phyloP scores from a whole-genome alignment of 2,797 vertebrate species.

The Phoebastria nigripes region DNA sequence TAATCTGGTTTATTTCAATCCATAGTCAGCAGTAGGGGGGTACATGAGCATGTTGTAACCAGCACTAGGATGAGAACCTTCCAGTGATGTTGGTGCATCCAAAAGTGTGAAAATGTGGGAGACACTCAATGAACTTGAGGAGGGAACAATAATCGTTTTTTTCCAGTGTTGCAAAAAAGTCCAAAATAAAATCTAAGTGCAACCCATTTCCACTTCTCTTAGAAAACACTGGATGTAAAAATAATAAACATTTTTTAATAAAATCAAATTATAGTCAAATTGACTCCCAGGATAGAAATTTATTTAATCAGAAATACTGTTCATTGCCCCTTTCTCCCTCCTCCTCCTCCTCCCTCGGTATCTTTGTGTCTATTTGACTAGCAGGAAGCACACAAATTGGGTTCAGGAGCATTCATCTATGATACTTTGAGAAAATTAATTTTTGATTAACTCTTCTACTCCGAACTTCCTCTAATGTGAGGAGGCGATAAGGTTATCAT shows the following conservation, averaged over 20 bases:
- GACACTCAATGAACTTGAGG: not conserved
- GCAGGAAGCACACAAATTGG: not conserved
- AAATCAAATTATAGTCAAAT: not conserved
- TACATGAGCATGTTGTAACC: not conserved
- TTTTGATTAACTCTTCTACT: constrained; percentile 32
- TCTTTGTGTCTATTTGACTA: not conserved
- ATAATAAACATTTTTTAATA: not conserved
- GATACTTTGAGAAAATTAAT: constrained; percentile 23
- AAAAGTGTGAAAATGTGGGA: not conserved
- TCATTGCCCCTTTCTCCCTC: not conserved
- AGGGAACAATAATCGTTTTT: not conserved
- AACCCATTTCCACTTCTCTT: not conserved
- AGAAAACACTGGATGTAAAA: not conserved
- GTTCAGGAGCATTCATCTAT: constrained; percentile 27
- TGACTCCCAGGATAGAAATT: not conserved
- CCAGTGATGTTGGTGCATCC: not conserved
- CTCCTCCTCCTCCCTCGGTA: not conserved
- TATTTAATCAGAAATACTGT: not conserved
- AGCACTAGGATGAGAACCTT: not conserved
- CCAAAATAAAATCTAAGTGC: not conserved
- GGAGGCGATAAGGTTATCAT: not conserved
- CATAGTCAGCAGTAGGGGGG: not conserved
- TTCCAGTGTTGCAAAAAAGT: not conserved
- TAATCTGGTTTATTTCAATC: not conserved
- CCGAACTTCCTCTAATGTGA: not conserved